phyloP scores from a whole-genome alignment of 2,888 invertebrate genomes.

The Ischnus inquisitorius region DNA sequence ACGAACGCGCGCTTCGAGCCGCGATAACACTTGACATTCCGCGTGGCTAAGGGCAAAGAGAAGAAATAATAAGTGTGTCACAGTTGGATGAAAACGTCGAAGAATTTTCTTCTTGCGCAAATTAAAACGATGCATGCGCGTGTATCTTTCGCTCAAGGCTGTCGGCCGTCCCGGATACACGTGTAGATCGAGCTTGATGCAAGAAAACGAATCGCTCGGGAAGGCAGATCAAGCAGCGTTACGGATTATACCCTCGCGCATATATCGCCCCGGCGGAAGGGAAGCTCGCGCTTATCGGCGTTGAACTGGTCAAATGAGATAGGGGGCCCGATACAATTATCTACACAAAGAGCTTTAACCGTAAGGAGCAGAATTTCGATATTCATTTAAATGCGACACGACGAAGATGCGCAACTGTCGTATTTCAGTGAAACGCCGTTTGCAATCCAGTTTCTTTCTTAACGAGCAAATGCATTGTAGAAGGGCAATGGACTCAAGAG shows the following conservation, averaged over 20 bases:
- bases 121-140: not conserved
- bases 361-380: conserved; percentile 45
- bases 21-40: conserved; percentile 77
- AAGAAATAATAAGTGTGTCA: conserved; percentile 51
- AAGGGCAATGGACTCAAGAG: conserved; percentile 60
- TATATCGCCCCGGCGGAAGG: conserved; percentile 53
- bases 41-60: conserved; percentile 68
- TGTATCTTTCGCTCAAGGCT: conserved; percentile 12
- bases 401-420: not conserved
- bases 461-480: conserved; percentile 29
- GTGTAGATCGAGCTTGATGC: conserved; percentile 11
- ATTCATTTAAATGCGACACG: conserved; percentile 31
- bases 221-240: conserved; percentile 29
- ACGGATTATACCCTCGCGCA: conserved; percentile 20
- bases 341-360: conserved; percentile 26
- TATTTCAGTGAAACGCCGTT: conserved; percentile 7
- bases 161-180: conserved; percentile 5
- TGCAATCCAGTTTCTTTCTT: conserved; percentile 28
- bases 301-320: conserved; percentile 73
- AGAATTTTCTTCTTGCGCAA: not conserved
- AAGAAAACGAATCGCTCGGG: conserved; percentile 2
- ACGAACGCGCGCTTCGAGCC: conserved; percentile 17
- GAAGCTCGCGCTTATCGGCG: conserved; percentile 65
- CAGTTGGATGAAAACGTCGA: conserved; percentile 11
- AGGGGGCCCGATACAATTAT: conserved; percentile 59